Conservation (phyloP, 2,797 vertebrate species). For the Caiman crocodilus region DNA sequence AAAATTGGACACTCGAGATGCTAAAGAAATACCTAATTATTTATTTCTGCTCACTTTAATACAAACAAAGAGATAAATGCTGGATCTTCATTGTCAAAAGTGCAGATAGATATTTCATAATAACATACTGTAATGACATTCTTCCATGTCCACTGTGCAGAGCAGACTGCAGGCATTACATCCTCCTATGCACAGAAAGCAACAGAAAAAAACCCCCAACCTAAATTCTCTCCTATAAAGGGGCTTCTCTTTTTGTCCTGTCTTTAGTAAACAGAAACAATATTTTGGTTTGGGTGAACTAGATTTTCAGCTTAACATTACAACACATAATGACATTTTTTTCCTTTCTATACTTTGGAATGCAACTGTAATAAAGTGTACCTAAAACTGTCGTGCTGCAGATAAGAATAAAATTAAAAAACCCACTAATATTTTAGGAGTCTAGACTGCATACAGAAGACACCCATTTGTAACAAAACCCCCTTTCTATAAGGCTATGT, state of each 20-base stretch:
- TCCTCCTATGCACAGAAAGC: fast-evolving
- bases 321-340: no score
- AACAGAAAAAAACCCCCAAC: neutral
- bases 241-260: neutral
- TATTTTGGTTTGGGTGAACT: neutral
- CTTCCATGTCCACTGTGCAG: neutral
- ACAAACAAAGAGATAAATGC: neutral
- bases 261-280: neutral
- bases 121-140: neutral
- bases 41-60: fast-evolving
- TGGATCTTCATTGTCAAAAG: neutral
- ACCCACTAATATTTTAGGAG: neutral
- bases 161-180: neutral
- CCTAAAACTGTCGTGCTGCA: neutral
- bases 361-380: neutral
- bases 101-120: neutral
- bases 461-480: no score
- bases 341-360: neutral
- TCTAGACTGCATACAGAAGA: neutral
- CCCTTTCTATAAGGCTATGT: neutral
- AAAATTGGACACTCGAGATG: fast-evolving
- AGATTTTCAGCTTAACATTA: no score
- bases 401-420: neutral
- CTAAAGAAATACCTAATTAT: neutral
- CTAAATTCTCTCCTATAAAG: neutral